Base-by-base conservation (phyloP, 1,140 invertebrate species). In the Solen grandis region DNA sequence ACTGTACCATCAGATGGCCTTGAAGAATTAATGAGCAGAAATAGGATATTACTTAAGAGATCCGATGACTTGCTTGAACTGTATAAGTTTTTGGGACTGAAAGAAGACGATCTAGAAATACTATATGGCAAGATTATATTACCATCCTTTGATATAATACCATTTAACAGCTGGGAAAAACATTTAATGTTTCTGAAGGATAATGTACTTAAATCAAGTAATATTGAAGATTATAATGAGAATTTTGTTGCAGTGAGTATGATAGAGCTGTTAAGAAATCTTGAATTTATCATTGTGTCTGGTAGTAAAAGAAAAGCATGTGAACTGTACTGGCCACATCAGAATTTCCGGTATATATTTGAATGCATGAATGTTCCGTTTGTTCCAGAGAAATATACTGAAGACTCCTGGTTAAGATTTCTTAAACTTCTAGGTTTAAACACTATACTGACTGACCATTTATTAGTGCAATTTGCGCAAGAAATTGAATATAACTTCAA, bases 1-100 rank as follows among this genome's bases (percentile, higher is more conserved):
- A 46, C 25, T 55, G 22, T 81, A 41, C 78, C 62, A n/a, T n/a
- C 25, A 1, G 59, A 52, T 54, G 78, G 78, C 13, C 25, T 81
- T 19, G n/a, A 66, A 19, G 16, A 1, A 2, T 81, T 57, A 62
- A 41, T 22, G 27, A 0, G 14, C 5, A 76, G 33, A 27, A 22
- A 33, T 31, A 55, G 52, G 46, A 13, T 36, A 16, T n/a, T 76
- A 5, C 19, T 76, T 10, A 52, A 73, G n/a, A 5, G 55, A 2
- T 33, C 25, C n/a, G 10, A 27, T 36, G 16, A 36, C 22, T 41
- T 65, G 1, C 1, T 2, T 1, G 33, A 76, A 14, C 19, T 76
- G 19, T 66, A 76, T 36, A n/a, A 54, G 13, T 50, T 52, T 25
- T n/a, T 76, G 10, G 16, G 57, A 14, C 50, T 65, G 1, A 29